Percentiles rank a stretch among this genome's conserved stretches.
Conservation (phyloP, 2,113 vertebrate genomes). For the Poeciliopsis retropinna region DNA sequence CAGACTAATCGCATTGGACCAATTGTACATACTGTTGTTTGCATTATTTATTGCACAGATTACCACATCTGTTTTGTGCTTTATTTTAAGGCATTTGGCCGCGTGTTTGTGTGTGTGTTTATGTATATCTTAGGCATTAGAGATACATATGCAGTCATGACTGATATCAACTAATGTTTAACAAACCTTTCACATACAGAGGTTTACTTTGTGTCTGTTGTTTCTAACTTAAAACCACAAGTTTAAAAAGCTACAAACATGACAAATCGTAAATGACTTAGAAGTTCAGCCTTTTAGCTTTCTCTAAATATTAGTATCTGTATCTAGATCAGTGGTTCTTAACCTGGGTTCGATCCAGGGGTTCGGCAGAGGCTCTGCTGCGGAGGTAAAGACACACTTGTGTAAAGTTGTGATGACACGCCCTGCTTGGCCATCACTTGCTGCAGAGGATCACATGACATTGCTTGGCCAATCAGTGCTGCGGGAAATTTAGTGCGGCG, state of each 20-base stretch:
- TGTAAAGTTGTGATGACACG: no score
- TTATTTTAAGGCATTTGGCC: no score
- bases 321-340: no score
- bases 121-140: not conserved
- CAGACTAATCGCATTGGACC: not conserved
- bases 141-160: not conserved
- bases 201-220: not conserved
- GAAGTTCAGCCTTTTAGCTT: not conserved
- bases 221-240: not conserved
- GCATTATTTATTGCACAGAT: slow-evolving; percentile 8
- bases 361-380: no score
- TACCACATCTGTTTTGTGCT: not conserved
- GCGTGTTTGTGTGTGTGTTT: not conserved
- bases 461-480: no score
- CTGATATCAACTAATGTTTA: not conserved
- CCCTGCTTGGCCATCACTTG: no score
- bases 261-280: not conserved
- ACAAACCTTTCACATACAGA: not conserved
- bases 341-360: no score
- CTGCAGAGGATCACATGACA: no score
- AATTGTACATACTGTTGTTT: slow-evolving; percentile 1
- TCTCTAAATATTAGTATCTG: not conserved
- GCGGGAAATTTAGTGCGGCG: no score
- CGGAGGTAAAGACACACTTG: no score
- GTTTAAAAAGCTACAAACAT: not conserved